phyloP scores from a whole-genome alignment of 2,113 vertebrate species.

The Diadophis punctatus region DNA sequence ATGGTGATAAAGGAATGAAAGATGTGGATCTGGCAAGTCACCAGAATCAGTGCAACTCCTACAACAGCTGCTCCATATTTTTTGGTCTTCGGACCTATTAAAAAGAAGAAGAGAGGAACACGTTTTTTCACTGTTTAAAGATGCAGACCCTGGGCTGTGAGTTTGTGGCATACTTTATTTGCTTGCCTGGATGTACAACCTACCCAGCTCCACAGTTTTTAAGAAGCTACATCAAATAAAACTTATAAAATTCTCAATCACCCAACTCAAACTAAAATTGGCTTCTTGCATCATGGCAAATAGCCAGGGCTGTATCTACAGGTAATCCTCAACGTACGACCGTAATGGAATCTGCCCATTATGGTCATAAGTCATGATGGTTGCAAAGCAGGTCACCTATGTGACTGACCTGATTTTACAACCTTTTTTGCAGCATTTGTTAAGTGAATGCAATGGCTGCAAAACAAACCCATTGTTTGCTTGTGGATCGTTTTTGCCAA shows the following conservation, averaged over 20 bases:
- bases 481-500: not conserved
- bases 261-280: too few species aligned
- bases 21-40: constrained; percentile 80
- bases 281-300: not conserved
- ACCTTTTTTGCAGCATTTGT: not conserved
- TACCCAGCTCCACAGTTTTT: not conserved
- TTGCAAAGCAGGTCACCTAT: not conserved
- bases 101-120: not conserved
- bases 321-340: too few species aligned
- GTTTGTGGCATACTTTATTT: not conserved
- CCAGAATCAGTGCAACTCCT: constrained; percentile 74
- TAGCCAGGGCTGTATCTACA: not conserved
- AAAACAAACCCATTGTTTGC: not conserved
- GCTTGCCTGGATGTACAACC: not conserved
- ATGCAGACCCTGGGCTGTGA: not conserved
- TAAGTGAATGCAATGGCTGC: not conserved
- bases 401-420: not conserved
- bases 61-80: constrained; percentile 74
- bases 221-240: not conserved
- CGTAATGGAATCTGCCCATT: not conserved
- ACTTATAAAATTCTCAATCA: not conserved
- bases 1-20: constrained; percentile 83
- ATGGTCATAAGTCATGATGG: not conserved
- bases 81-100: constrained; percentile 55
- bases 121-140: not conserved